These are phyloP conservation scores for Rhinoptilus africanus DNA, from an alignment of 2,113 vertebrate species.

Conservation along the genomic window DNA sequence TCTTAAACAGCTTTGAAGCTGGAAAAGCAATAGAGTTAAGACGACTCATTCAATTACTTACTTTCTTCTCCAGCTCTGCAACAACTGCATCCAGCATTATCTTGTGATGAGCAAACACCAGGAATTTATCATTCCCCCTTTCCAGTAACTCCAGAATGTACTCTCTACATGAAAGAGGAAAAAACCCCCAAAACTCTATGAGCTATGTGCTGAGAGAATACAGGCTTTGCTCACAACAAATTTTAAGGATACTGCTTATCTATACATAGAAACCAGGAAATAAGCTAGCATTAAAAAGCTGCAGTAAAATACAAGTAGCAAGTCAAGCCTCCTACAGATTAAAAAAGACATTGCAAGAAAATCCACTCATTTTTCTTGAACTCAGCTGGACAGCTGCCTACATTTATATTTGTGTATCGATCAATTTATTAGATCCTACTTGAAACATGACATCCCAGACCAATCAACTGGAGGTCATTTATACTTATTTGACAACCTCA, in stretches of 20 bases:
- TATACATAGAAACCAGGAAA: not conserved
- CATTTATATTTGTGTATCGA: not conserved
- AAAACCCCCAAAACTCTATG: not conserved
- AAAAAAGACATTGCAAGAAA: not conserved
- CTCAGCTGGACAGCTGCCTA: not conserved
- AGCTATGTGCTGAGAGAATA: not conserved
- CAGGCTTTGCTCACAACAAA: not conserved
- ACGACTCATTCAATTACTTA: constrained; percentile 51
- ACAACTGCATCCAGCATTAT: constrained; percentile 85
- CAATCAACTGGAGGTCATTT: not conserved
- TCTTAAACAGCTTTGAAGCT: not conserved
- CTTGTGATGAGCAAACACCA: constrained; percentile 97
- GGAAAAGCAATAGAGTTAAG: not conserved
- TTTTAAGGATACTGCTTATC: not conserved
- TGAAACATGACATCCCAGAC: not conserved
- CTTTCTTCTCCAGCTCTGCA: constrained; percentile 84
- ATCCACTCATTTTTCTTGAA: not conserved
- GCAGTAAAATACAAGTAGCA: not conserved
- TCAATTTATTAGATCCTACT: not conserved
- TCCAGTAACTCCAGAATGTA: constrained; percentile 92
- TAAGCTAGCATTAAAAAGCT: not conserved
- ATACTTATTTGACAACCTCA: not conserved
- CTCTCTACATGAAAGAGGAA: constrained; percentile 76
- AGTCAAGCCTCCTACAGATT: not conserved
- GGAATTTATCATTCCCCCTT: constrained; percentile 91